Conservation (phyloP, 2,888 invertebrate species). For the Scaptomyza reducta region DNA sequence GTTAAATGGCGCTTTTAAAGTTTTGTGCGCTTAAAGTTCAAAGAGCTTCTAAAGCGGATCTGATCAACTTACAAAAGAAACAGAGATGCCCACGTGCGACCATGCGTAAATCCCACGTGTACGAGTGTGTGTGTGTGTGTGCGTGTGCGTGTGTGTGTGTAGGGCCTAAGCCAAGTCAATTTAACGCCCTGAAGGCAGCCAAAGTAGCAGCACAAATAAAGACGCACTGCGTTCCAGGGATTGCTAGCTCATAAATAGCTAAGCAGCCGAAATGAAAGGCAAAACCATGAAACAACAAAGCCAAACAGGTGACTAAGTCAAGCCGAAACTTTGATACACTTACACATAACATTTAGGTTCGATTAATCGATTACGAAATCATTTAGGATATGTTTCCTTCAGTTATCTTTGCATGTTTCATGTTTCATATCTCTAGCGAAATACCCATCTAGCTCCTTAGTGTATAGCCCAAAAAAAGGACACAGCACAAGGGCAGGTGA, state of each 20-base stretch:
- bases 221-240: conserved; percentile 74
- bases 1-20: conserved; percentile 56
- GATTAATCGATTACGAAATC: too few relatives aligned
- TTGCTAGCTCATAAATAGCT: conserved; percentile 77
- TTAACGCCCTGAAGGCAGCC: conserved; percentile 76
- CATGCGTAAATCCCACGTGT: conserved; percentile 54
- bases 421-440: neutral
- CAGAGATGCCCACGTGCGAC: conserved; percentile 47
- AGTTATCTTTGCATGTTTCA: too few relatives aligned
- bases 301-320: neutral
- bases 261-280: conserved; percentile 73
- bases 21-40: conserved; percentile 62
- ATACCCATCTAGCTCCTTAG: neutral
- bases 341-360: too few relatives aligned
- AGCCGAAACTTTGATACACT: neutral
- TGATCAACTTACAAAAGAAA: conserved; percentile 41
- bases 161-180: conserved; percentile 68
- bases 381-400: too few relatives aligned
- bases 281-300: conserved; percentile 17
- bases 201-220: conserved; percentile 79
- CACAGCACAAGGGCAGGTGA: conserved; percentile 21
- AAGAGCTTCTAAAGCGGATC: conserved; percentile 38
- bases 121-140: conserved; percentile 2
- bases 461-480: conserved; percentile 41
- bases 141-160: conserved; percentile 18